Conservation (phyloP, 2,113 vertebrate genomes). For the Odontesthes bonariensis region DNA sequence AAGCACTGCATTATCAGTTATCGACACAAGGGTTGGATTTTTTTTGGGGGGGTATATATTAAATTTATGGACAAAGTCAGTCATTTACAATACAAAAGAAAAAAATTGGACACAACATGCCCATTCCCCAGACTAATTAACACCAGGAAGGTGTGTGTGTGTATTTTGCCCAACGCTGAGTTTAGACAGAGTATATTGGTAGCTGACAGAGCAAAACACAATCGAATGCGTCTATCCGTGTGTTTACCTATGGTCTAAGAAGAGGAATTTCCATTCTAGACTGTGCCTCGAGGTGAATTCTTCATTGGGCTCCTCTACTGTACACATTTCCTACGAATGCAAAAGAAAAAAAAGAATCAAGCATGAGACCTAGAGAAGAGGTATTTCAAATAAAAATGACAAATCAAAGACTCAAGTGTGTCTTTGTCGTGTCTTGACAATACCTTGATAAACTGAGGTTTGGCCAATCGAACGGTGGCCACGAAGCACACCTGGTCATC, state of each 20-base stretch:
- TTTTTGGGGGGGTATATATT: too few relatives aligned
- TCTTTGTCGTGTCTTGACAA: not conserved
- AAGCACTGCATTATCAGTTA: too few relatives aligned
- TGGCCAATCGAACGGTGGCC: slow-evolving; percentile 96
- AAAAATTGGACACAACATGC: too few relatives aligned
- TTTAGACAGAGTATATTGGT: not conserved
- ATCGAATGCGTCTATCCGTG: not conserved
- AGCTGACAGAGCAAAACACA: not conserved
- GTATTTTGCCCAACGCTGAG: too few relatives aligned
- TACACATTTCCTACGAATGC: slow-evolving; percentile 94
- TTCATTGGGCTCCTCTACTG: slow-evolving; percentile 97
- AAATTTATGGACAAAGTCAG: not conserved
- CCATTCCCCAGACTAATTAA: too few relatives aligned
- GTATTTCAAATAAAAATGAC: not conserved
- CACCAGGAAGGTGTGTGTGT: too few relatives aligned
- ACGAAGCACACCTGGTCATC: slow-evolving; percentile 98
- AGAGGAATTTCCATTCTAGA: slow-evolving; percentile 99
- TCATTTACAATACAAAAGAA: not conserved
- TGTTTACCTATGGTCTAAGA: slow-evolving; percentile 95
- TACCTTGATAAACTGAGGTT: slow-evolving; percentile 99
- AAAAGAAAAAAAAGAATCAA: not conserved
- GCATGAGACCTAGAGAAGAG: not conserved
- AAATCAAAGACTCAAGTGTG: not conserved
- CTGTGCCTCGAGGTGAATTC: slow-evolving; percentile 99
- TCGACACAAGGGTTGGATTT: too few relatives aligned